Evolutionary conservation across 2,888 invertebrate species (phyloP).

Genomic region (Bombylius discolor): DNA sequence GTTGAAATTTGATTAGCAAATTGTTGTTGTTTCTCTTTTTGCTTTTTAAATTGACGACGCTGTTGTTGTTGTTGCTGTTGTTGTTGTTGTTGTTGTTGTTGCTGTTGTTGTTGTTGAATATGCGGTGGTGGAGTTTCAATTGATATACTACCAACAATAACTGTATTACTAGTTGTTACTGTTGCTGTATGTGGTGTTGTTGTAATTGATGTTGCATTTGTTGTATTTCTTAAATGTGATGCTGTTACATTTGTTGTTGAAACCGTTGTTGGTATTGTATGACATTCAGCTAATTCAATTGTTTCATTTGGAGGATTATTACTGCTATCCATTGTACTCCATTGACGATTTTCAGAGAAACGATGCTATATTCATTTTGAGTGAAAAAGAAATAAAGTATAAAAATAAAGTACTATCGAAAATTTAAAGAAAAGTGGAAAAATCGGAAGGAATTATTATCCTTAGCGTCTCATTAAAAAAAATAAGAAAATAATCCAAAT

Average conservation of each 20-base stretch:
- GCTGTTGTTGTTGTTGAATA: slow-evolving; percentile 17
- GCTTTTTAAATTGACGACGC: slow-evolving; percentile 10
- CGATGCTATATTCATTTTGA: slow-evolving; percentile 22
- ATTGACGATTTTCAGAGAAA: slow-evolving; percentile 29
- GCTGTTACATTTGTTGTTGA: background rate
- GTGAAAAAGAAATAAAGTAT: background rate
- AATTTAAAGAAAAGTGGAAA: background rate
- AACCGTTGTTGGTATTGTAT: slow-evolving; percentile 7
- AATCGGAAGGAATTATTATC: too few species aligned
- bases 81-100: background rate
- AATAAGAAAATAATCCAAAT: too few species aligned
- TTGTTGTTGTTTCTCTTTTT: slow-evolving; percentile 11
- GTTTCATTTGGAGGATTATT: slow-evolving; percentile 14
- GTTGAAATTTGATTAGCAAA: slow-evolving; percentile 10
- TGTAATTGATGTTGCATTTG: slow-evolving; percentile 12
- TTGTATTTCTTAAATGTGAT: background rate
- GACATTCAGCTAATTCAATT: slow-evolving; percentile 18
- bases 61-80: slow-evolving; percentile 7
- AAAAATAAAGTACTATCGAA: background rate
- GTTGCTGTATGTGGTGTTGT: slow-evolving; percentile 24
- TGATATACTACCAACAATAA: slow-evolving; percentile 34
- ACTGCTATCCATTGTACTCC: slow-evolving; percentile 28
- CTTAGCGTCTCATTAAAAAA: too few species aligned
- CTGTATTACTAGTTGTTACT: slow-evolving; percentile 27
- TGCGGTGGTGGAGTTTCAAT: slow-evolving; percentile 33